Conservation (phyloP, 2,888 invertebrate genomes). For the Aphodius sticticus region DNA sequence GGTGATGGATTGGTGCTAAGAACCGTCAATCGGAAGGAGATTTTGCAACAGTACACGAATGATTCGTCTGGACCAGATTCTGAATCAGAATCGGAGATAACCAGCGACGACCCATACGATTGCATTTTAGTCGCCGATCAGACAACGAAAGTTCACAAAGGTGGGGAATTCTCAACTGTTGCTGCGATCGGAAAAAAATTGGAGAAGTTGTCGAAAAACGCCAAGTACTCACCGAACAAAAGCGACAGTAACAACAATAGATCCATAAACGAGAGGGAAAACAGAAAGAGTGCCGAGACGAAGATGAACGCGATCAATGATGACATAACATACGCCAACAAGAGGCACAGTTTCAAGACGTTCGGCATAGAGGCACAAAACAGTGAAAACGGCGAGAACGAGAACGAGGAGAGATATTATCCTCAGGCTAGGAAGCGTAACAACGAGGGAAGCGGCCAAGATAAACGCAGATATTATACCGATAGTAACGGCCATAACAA, state of each 20-base stretch:
- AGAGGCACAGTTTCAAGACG: slow-evolving; percentile 54
- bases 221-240: slow-evolving; percentile 56
- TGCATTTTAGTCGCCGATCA: slow-evolving; percentile 85
- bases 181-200: slow-evolving; percentile 59
- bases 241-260: slow-evolving; percentile 50
- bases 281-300: slow-evolving; percentile 42
- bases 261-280: slow-evolving; percentile 45
- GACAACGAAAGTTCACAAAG: slow-evolving; percentile 52
- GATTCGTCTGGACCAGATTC: slow-evolving; percentile 68
- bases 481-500: slow-evolving; percentile 47
- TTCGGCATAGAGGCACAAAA: slow-evolving; percentile 53
- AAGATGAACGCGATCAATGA: slow-evolving; percentile 43
- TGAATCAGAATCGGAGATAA: slow-evolving; percentile 69
- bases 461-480: slow-evolving; percentile 52
- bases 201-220: slow-evolving; percentile 58
- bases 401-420: slow-evolving; percentile 46
- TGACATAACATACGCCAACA: slow-evolving; percentile 52
- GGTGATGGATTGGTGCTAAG: slow-evolving; percentile 75
- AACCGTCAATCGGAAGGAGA: slow-evolving; percentile 77
- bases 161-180: slow-evolving; percentile 60
- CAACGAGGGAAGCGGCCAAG: slow-evolving; percentile 43
- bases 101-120: slow-evolving; percentile 78
- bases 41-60: slow-evolving; percentile 73
- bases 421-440: slow-evolving; percentile 44
- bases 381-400: slow-evolving; percentile 53